Evolutionary conservation across 1,140 invertebrate species (phyloP), one percentile per base, ranked within the genome.

Genomic region (Dendrolimus punctatus): DNA sequence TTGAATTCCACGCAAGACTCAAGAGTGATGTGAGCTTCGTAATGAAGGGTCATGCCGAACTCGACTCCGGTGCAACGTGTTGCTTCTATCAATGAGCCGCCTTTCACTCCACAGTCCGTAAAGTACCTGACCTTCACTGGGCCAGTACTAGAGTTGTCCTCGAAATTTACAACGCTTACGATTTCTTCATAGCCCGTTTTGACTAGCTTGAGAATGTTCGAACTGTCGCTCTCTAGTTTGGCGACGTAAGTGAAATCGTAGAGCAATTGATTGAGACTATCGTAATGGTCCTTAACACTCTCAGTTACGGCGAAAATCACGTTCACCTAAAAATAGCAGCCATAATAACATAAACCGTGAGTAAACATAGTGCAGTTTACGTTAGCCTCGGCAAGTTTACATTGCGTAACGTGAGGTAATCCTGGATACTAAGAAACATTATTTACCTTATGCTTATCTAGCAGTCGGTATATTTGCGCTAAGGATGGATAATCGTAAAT

Each of bases 401-500:
- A 59, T 63, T 58, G 64, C 55, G 40, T 39, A 50, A 52, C 39
- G 55, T 39, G 45, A 56, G 49, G 41, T 71, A 63, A 65, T 60
- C 55, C 46, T 46, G 53, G 48, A 41, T 40, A 64, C 59, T 53
- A 49, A 47, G 56, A 49, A 57, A 36, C 37, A 37, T 43, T 56
- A 58, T 60, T 76, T 73, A 89, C 89, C 80, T 91, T 91, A 56
- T 89, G 83, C 39, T 85, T 75, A 63, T 87, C 59, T 45, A 92
- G 61, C 40, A 90, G 80, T 42, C 85, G 71, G 68, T 89, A 88
- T 52, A 92, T 87, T 81, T 91, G 89, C 50, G 88, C 90, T 52
- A 92, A 63, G 42, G 91, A 91, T 0, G 91, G 91, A 74, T 91
- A 92, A 70, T 92, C 91, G 55, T 90, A 90, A 8, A 73, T 73